Evolutionary conservation across 2,797 vertebrate genomes (phyloP), one percentile per base, ranked within the genome.

Genomic region (Triplophysa yarkandensis): DNA sequence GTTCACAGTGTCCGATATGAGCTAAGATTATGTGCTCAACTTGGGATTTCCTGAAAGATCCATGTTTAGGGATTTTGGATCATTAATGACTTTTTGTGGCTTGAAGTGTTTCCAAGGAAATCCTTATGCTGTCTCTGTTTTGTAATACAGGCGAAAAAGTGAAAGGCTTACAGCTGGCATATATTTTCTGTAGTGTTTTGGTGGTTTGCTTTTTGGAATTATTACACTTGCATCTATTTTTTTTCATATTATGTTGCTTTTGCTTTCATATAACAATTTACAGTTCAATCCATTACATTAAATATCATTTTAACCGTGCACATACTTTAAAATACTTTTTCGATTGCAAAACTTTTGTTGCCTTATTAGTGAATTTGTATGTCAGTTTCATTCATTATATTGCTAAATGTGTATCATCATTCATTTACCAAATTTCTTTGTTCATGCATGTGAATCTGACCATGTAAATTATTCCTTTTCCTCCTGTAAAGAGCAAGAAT

Each of bases 401-500:
- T 13, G 46, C 11, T 54, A 2, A 27, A 2, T 55, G 48, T 28
- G 48, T 43, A 4, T 7, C 10, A 13, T 54, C 30, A 3, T 39
- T n/a, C n/a, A 9, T 1, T 67, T 52, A 19, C 43, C 55, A 19
- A 9, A n/a, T 48, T 19, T 69, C 16, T 28, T 25, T 4, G 23
- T 41, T 27, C 21, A n/a, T 2, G 17, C 39, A 44, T 57, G 34
- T 68, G 65, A 48, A 36, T 54, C 64, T 21, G 17, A 54, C 4
- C 30, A 21, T 68, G 55, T 83, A 71, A 86, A 86, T 82, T 67
- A 34, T 76, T 34, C 50, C 78, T 80, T 87, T 87, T 87, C 85
- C 88, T 68, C 21, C 19, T 57, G 64, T 69, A 73, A 68, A 77
- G 28, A 72, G 64, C 36, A 30, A 30, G 34, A 73, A 21, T 57